A percentile compares a stretch with the other conserved stretches of the same genome.
These are phyloP conservation scores for Choreutis nemorana DNA, from an alignment of 2,888 invertebrate species.

Conservation along the genomic window DNA sequence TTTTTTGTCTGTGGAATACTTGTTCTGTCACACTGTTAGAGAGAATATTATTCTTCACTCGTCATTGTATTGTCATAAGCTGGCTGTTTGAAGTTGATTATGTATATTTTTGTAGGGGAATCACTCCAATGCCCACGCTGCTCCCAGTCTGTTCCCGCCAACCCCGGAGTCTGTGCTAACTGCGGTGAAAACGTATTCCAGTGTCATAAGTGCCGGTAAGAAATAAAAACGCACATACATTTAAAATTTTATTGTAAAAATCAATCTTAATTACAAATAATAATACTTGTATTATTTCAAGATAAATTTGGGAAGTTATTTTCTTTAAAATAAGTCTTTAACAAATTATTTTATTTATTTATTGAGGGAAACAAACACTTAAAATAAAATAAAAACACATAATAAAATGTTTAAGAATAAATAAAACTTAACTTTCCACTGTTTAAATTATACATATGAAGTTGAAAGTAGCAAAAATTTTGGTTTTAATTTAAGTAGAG, in stretches of 20 bases:
- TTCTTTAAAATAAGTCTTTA: too few species aligned
- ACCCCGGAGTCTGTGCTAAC: conserved; percentile 96
- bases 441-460: too few species aligned
- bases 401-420: too few species aligned
- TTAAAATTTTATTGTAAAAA: neutral
- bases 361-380: too few species aligned
- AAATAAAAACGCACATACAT: conserved; percentile 6
- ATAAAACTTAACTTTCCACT: too few species aligned
- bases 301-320: too few species aligned
- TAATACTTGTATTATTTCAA: too few species aligned
- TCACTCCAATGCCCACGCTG: conserved; percentile 96
- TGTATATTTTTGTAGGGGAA: conserved; percentile 58
- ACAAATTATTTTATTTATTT: too few species aligned
- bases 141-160: conserved; percentile 95
- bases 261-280: neutral
- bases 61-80: neutral
- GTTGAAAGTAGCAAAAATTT: too few species aligned
- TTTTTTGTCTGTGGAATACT: too few species aligned
- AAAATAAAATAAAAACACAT: too few species aligned
- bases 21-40: neutral
- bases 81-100: neutral
- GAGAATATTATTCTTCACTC: conserved; percentile 3
- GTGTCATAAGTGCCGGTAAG: conserved; percentile 94
- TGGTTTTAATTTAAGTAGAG: too few species aligned
- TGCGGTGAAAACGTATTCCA: conserved; percentile 99